Base-by-base conservation (phyloP, 2,113 vertebrate genomes). In the Aspiorhynchus laticeps region DNA sequence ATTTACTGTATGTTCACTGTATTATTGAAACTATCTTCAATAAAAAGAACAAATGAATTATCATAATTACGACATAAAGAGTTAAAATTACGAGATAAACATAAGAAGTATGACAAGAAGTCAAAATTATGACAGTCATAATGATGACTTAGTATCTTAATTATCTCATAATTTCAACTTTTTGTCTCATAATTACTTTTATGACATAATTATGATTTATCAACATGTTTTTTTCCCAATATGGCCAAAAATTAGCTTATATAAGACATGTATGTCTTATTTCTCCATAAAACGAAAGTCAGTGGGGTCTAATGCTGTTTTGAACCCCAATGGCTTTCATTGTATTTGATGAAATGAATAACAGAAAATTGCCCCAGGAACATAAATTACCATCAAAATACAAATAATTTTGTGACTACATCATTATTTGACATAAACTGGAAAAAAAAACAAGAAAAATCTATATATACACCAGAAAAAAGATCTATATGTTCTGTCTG, bases 401-500 rank as follows among this genome's bases (percentile, higher is more conserved):
- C 14, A 15, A 19, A 19, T 26, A 7, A 33, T 75, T 46, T 36
- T 21, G n/a, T 2, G 31, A 80, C 33, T 59, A 17, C 24, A 43
- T 9, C 53, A 24, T 59, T 41, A 7, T 65, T 7, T 67, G 59
- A 81, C 19, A 46, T 15, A 43, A 78, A 69, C 46, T 15, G 12
- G 5, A 8, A 53, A 36, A 80, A 31, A 74, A 43, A 83, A 77
- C 7, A 83, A 78, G 1, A 59, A n/a, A 61, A 10, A 36, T 77
- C 26, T 63, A 77, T 77, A 24, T 77, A 12, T 3, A 43, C 38
- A 78, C 71, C 11, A 61, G 81, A 87, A 75, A 89, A 90, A 89
- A 92, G 41, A 21, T 38, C 38, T 61, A 74, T 24, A 86, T 56
- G 41, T 36, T 84, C 67, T 41, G 85, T 85, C 88, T 73, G 86